Conservation (phyloP, 2,797 vertebrate genomes). For the Lepilemur ruficaudatus region DNA sequence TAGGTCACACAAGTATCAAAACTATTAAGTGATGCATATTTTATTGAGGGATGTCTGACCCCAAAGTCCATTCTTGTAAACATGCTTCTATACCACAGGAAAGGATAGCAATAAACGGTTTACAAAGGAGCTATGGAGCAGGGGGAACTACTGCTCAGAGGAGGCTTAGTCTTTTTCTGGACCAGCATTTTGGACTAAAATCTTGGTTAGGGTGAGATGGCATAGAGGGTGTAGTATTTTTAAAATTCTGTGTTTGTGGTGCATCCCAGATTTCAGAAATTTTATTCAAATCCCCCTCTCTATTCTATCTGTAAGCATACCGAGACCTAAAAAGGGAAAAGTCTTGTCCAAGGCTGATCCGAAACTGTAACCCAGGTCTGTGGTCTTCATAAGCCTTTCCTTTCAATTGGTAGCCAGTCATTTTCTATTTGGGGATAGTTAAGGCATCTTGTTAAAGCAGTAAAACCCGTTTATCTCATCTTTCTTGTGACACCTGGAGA, state of each 20-base stretch:
- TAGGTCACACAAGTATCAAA: background rate
- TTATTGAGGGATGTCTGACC: background rate
- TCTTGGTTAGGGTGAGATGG: background rate
- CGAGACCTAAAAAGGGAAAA: background rate
- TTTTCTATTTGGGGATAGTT: background rate
- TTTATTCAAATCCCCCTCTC: fast-evolving
- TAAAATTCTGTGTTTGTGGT: background rate
- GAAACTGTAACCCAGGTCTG: background rate
- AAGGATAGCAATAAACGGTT: background rate
- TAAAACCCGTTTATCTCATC: background rate
- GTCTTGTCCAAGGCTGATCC: fast-evolving
- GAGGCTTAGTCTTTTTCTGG: background rate
- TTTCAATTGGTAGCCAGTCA: background rate
- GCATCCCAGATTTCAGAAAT: background rate
- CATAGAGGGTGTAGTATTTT: background rate
- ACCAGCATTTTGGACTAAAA: background rate
- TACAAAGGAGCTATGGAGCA: background rate
- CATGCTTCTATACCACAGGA: background rate
- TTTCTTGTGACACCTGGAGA: background rate
- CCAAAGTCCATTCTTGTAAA: background rate
- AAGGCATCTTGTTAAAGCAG: background rate
- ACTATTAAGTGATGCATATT: background rate
- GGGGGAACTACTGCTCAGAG: background rate
- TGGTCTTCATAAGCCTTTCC: background rate
- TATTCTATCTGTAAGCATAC: background rate